phyloP scores from a whole-genome alignment of 2,888 invertebrate species.

The Biston betularia region DNA sequence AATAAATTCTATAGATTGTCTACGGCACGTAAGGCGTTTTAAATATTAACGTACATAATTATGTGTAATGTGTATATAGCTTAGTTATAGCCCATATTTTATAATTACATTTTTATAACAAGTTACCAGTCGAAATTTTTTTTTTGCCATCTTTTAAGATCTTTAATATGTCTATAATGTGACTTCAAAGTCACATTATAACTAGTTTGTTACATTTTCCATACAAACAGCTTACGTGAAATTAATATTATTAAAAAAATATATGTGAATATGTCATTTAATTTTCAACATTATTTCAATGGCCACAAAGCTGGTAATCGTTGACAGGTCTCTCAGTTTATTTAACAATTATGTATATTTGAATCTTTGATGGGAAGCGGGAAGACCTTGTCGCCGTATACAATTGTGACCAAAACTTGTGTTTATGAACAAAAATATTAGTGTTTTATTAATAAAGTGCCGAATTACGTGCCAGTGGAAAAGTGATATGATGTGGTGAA shows the following conservation, averaged over 20 bases:
- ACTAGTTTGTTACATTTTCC: background rate
- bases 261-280: background rate
- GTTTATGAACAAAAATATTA: no score
- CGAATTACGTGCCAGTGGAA: no score
- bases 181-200: background rate
- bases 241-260: background rate
- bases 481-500: no score
- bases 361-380: no score
- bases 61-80: background rate
- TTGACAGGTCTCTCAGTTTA: background rate
- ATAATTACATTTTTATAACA: background rate
- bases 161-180: background rate
- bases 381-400: no score
- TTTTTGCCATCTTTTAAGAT: background rate
- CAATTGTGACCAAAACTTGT: no score
- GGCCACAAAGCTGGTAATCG: background rate
- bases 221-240: background rate
- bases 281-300: background rate
- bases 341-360: no score
- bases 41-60: background rate
- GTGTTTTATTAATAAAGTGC: no score
- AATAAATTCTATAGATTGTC: constrained; percentile 41
- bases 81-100: background rate
- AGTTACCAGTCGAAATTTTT: background rate
- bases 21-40: constrained; percentile 52